Evolutionary conservation across 2,888 invertebrate genomes (phyloP), one percentile per base, ranked within the genome.

Genomic region (Drosophila imparisetae): DNA sequence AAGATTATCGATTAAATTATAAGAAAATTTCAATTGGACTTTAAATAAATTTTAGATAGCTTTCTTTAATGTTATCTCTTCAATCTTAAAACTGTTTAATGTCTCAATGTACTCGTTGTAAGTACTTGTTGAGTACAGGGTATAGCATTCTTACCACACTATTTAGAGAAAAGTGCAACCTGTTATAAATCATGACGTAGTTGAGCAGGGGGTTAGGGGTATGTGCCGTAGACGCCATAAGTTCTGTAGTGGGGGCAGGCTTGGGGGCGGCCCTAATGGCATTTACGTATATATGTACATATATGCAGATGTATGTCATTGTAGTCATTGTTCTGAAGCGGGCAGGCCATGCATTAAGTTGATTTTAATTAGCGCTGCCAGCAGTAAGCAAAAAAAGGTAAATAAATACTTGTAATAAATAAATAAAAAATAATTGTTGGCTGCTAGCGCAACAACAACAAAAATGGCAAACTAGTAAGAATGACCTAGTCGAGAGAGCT

Each of bases 331-430:
- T 83, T 78, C 42, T 40, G 32, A 49, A n/a, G 54, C 50, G 38
- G 65, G 29, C 59, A 48, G 60, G 38, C 70, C 42, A 64, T 71
- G 65, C 78, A 72, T 66, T 74, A 81, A 85, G 89, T 71, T 75
- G 84, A 54, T 80, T 85, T 86, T 86, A 85, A 85, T 85, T 71
- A 82, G 80, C 80, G 72, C 24, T 70, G 66, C 66, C 48, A 40
- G 59, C 38, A 54, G 15, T 24, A 45, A 45, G 45, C 45, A 45
- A 45, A 45, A 42, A 57, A 73, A 86, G 61, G 73, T 81, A 86
- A 86, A 89, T 86, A 86, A 85, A 89, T 87, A 84, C 84, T 86
- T 87, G 82, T 84, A 82, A 89, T 89, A 89, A 82, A 85, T 84
- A 84, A 82, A 84, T 81, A 75, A 89, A 79, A 81, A 75, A 64